These are phyloP conservation scores for Cheiracanthium punctorium DNA, from an alignment of 2,888 invertebrate genomes.

Conservation along the genomic window DNA sequence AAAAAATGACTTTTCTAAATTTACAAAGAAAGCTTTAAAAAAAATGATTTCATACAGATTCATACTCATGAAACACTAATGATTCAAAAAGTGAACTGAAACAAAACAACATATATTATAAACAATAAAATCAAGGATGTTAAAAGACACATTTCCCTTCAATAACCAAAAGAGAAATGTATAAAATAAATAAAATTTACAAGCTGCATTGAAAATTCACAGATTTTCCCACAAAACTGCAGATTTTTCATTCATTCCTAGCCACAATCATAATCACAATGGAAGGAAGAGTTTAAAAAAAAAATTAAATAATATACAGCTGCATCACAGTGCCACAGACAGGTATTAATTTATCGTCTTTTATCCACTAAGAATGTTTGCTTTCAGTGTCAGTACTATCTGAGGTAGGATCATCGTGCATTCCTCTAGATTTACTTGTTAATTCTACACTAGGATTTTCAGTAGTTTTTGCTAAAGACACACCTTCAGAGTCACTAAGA, in stretches of 20 bases:
- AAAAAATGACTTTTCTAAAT: slow-evolving; percentile 32
- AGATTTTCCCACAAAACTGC: slow-evolving; percentile 17
- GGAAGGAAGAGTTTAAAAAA: slow-evolving; percentile 64
- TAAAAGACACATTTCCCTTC: slow-evolving; percentile 28
- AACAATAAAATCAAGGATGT: slow-evolving; percentile 47
- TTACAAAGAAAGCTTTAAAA: slow-evolving; percentile 28
- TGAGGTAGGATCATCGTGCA: slow-evolving; percentile 70
- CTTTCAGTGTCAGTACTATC: slow-evolving; percentile 69
- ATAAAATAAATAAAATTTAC: slow-evolving; percentile 60
- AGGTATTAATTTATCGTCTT: slow-evolving; percentile 28
- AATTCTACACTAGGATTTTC: slow-evolving; percentile 58
- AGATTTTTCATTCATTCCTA: slow-evolving; percentile 60
- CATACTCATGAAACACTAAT: slow-evolving; percentile 39
- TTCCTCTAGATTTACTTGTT: slow-evolving; percentile 64
- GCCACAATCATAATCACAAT: slow-evolving; percentile 69
- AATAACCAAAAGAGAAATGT: slow-evolving; percentile 33
- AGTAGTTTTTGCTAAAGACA: slow-evolving; percentile 56
- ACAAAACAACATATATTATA: slow-evolving; percentile 44
- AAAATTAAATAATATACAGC: slow-evolving; percentile 69
- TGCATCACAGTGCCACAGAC: slow-evolving; percentile 66
- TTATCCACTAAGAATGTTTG: slow-evolving; percentile 67
- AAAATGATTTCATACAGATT: slow-evolving; percentile 38
- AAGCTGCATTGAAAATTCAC: slow-evolving; percentile 54
- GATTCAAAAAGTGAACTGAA: slow-evolving; percentile 34
- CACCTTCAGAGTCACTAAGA: slow-evolving; percentile 54